Evolutionary conservation across 2,113 vertebrate species (phyloP).

Genomic region (Pontoporia blainvillei): DNA sequence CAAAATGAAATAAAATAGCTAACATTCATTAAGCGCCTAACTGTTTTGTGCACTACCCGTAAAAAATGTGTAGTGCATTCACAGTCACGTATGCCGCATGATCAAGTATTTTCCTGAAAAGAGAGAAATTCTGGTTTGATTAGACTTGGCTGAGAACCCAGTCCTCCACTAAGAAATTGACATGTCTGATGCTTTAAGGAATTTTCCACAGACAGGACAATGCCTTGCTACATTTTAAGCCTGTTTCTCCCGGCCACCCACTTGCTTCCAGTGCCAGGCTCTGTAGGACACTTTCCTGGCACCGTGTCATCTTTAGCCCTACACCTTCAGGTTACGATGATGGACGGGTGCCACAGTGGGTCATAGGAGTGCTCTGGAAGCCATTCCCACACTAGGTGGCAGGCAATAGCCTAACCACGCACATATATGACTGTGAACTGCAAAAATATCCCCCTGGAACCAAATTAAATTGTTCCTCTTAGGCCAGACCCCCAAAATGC

Average conservation of each 20-base stretch:
- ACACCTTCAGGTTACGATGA: neutral
- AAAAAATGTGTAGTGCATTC: neutral
- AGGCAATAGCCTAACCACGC: neutral
- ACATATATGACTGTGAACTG: neutral
- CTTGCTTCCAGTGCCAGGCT: neutral
- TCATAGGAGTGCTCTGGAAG: neutral
- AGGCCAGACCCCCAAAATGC: neutral
- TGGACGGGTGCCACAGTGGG: neutral
- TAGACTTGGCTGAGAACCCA: conserved; percentile 18
- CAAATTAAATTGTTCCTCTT: neutral
- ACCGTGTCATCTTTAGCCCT: neutral
- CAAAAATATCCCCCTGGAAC: neutral
- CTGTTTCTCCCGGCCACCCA: neutral
- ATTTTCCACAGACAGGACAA: neutral
- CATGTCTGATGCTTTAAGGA: neutral
- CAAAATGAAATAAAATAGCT: conserved; percentile 22
- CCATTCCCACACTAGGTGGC: neutral
- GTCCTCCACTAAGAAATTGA: neutral
- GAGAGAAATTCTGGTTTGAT: conserved; percentile 42
- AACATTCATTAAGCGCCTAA: neutral
- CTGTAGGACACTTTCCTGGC: neutral
- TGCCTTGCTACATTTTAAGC: neutral
- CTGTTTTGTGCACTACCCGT: neutral
- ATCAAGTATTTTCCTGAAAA: neutral
- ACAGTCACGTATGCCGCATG: neutral